Evolutionary conservation across 2,888 invertebrate species (phyloP).

Genomic region (Apoda limacodes): DNA sequence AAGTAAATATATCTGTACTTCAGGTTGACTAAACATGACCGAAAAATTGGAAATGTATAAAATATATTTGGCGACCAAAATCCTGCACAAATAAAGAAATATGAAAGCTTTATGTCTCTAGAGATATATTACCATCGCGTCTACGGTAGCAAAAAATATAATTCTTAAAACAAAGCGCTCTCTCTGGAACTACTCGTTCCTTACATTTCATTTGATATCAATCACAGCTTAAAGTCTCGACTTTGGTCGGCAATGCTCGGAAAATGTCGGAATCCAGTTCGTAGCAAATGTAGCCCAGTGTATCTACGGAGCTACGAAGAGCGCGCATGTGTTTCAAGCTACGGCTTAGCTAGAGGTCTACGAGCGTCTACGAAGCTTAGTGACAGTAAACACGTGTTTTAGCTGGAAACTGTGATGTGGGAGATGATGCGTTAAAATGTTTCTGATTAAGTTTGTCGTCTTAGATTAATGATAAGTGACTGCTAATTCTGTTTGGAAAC

Average conservation of each 20-base stretch:
- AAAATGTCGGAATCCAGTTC: constrained; percentile 38
- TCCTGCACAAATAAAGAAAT: no score
- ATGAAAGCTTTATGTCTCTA: no score
- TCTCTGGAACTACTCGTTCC: constrained; percentile 55
- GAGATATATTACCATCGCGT: constrained; percentile 20
- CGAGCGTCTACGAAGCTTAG: constrained; percentile 35
- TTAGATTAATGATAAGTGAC: no score
- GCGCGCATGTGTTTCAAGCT: constrained; percentile 40
- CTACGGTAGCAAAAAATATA: constrained; percentile 33
- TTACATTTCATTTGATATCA: constrained; percentile 69
- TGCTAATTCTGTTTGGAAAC: no score
- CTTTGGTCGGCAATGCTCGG: constrained; percentile 42
- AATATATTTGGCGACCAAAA: no score
- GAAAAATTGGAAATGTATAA: no score
- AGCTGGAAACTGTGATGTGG: no score
- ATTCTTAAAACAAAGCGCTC: constrained; percentile 63
- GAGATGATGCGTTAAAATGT: no score
- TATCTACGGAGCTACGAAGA: constrained; percentile 42
- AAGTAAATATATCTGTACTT: no score
- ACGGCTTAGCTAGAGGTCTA: constrained; percentile 39
- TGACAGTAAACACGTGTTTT: no score
- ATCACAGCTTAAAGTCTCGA: constrained; percentile 61
- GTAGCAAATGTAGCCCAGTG: constrained; percentile 47
- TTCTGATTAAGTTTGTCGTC: no score
- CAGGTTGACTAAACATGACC: no score